These are phyloP conservation scores for Austrofundulus limnaeus DNA, from an alignment of 2,113 vertebrate species.

Conservation along the genomic window DNA sequence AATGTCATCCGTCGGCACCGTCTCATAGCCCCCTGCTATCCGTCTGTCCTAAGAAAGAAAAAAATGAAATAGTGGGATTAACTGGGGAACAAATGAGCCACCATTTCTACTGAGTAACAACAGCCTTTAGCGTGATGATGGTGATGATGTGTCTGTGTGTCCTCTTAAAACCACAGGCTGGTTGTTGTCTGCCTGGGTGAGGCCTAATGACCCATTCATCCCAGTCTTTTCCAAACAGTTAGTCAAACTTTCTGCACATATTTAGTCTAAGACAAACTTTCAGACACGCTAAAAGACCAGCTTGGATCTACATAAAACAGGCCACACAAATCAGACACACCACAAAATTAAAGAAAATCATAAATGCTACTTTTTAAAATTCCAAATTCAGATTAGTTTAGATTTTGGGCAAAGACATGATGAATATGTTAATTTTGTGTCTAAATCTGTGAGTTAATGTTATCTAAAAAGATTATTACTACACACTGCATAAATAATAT, in stretches of 20 bases:
- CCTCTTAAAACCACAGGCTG: constrained; percentile 44
- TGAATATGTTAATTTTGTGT: background rate
- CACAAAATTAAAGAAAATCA: constrained; percentile 27
- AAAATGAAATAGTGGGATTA: constrained; percentile 30
- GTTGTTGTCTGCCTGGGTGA: constrained; percentile 24
- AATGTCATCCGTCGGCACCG: constrained; percentile 96
- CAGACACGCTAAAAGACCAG: constrained; percentile 29
- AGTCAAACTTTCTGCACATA: constrained; percentile 19
- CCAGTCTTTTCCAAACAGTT: constrained; percentile 18
- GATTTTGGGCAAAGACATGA: constrained; percentile 1
- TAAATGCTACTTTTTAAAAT: constrained; percentile 1
- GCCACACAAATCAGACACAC: constrained; percentile 18
- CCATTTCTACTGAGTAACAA: constrained; percentile 14
- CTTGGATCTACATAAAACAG: constrained; percentile 53
- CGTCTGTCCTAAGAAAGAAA: constrained; percentile 85
- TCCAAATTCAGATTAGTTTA: background rate
- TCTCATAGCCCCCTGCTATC: constrained; percentile 95
- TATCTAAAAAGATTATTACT: no score
- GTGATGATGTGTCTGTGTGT: constrained; percentile 22
- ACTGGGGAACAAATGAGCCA: constrained; percentile 49
- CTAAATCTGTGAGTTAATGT: background rate
- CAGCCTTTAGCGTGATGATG: constrained; percentile 27
- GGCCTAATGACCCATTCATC: constrained; percentile 50
- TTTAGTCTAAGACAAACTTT: constrained; percentile 44
- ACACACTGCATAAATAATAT: no score